Evolutionary conservation across 2,113 vertebrate species (phyloP), one percentile per base, ranked within the genome.

Genomic region (Alligator sinensis): DNA sequence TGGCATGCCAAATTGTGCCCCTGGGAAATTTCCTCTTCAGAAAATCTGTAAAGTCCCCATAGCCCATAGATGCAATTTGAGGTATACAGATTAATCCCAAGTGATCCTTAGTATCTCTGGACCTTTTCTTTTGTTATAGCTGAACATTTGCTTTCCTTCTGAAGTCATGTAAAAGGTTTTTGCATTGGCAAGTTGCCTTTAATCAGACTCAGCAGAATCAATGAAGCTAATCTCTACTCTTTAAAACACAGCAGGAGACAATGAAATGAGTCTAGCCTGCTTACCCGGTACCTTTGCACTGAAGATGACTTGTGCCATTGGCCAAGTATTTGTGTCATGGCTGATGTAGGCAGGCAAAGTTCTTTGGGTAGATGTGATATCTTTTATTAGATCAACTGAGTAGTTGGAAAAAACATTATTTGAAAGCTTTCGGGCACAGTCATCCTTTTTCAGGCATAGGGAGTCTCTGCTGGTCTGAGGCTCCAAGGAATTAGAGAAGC

Each of bases 231-330:
- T 80, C 66, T 88, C 14, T 25, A 11, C 38, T 18, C 21, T 86
- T 78, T 30, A 82, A 89, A 78, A 89, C 2, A n/a, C 25, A 81
- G 57, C 77, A 84, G 59, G 47, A 54, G 30, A 86, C 30, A 64
- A 7, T 18, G 12, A 0, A 47, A 47, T 47, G 47, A 15, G 77
- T 64, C 77, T 84, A 47, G 55, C 62, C 62, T 72, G 83, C 59
- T 76, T 82, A 5, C 59, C n/a, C 59, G 25, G 9, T 60, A 59
- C 47, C 38, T 76, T 22, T 0, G 0, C 61, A 93, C 83, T 62
- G 72, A 79, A 80, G 66, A 90, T 93, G 83, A 91, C 76, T 93
- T 91, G 57, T 76, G 66, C 86, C 59, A 66, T 76, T 76, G 93
- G 82, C 81, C 94, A 81, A n/a, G 34, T 60, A 66, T n/a, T 62